Evolutionary conservation across 2,797 vertebrate species (phyloP).

Genomic region (Danio jaintianensis): DNA sequence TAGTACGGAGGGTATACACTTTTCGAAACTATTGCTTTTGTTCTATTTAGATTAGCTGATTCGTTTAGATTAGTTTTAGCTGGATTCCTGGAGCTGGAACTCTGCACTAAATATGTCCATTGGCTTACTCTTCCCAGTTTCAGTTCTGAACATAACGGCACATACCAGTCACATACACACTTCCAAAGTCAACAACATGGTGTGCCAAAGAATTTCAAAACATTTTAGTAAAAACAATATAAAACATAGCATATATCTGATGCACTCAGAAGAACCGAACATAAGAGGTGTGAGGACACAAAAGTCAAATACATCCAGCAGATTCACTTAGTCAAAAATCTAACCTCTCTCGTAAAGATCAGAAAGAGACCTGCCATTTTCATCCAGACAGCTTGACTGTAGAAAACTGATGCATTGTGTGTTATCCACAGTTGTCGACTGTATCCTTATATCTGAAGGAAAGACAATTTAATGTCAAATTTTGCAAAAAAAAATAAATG

Average conservation of each 20-base stretch:
- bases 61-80: not conserved
- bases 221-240: not conserved
- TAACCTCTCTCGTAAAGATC: not conserved
- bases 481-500: not conserved
- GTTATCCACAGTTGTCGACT: not conserved
- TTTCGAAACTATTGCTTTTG: not conserved
- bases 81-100: not conserved
- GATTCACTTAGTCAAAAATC: slow-evolving; percentile 27
- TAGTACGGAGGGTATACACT: not conserved
- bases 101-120: not conserved
- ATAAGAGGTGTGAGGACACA: slow-evolving; percentile 13
- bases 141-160: not conserved
- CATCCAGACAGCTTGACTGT: not conserved
- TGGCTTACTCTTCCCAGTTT: not conserved
- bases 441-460: not conserved
- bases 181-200: not conserved
- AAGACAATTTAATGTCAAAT: slow-evolving; percentile 24
- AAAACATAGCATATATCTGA: not conserved
- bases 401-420: not conserved
- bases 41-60: not conserved
- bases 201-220: not conserved
- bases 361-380: not conserved
- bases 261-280: not conserved
- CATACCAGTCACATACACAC: not conserved
- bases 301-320: slow-evolving; percentile 37